Base-by-base conservation (phyloP, 2,888 invertebrate genomes). In the Oegoconia quadripuncta region DNA sequence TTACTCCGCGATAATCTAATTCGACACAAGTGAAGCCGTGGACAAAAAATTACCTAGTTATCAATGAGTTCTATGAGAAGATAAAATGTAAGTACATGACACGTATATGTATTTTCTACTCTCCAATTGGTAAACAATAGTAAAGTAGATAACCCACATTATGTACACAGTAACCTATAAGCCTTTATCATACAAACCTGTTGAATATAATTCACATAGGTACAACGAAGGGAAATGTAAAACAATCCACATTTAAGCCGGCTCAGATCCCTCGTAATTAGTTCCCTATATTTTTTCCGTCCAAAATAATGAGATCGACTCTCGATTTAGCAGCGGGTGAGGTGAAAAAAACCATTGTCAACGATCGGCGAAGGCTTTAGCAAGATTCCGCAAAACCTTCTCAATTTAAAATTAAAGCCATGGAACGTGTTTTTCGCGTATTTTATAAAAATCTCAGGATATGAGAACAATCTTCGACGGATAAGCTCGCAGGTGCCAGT, bases 331-430 rank as follows among this genome's bases (percentile, higher is more conserved):
- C 64, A 42, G 6, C 41, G 50, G 53, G 51, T 39, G 52, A 62
- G 64, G 64, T 62, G 50, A 44, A 79, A 83, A 82, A 77, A 77
- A 68, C 62, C 53, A 67, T 69, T 69, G 70, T 73, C 77, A 73
- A 74, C 76, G 77, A 63, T 62, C 64, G 66, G 48, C n/a, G 45
- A 58, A 72, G 77, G 86, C 80, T 86, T 87, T 81, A 65, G 66
- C 52, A 78, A 84, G 86, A 86, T 80, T 79, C 68, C 75, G 71
- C 74, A 75, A 76, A 83, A 86, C 77, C 86, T 70, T 79, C 83
- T 84, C 86, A 87, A 87, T 88, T 87, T 87, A 86, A 88, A 88
- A 87, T 87, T 84, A 87, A 87, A 88, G 86, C 87, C 87, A 84
- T 77, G 78, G 86, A 87, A 88, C 87, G 87, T 88, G 87, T 87